phyloP scores from a whole-genome alignment of 2,113 vertebrate species.

The Odocoileus hemionus region DNA sequence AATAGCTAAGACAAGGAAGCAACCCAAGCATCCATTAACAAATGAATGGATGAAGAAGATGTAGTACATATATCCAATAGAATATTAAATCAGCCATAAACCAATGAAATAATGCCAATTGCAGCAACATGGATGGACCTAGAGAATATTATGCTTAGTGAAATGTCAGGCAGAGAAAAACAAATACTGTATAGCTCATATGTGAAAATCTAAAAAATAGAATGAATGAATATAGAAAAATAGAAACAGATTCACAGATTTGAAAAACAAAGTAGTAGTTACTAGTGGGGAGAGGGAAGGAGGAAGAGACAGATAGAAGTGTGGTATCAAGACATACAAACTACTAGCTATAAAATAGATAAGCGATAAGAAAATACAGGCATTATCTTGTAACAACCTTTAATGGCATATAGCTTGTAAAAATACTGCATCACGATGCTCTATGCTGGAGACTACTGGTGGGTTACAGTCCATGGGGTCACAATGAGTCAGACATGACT shows the following conservation, averaged over 20 bases:
- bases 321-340: not conserved
- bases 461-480: not conserved
- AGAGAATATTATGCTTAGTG: not conserved
- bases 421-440: not conserved
- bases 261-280: not conserved
- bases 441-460: not conserved
- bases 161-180: not conserved
- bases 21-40: not conserved
- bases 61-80: not conserved
- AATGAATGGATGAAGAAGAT: not conserved
- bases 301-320: not conserved
- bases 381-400: not conserved
- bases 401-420: not conserved
- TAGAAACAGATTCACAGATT: not conserved
- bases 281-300: not conserved
- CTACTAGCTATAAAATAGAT: not conserved
- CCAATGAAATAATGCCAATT: not conserved
- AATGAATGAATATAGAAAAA: not conserved
- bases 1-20: not conserved
- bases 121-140: not conserved
- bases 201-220: not conserved
- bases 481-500: not conserved
- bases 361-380: not conserved
- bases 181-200: not conserved
- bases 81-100: not conserved